Conservation (phyloP, 2,113 vertebrate species). For the Noctilio leporinus region DNA sequence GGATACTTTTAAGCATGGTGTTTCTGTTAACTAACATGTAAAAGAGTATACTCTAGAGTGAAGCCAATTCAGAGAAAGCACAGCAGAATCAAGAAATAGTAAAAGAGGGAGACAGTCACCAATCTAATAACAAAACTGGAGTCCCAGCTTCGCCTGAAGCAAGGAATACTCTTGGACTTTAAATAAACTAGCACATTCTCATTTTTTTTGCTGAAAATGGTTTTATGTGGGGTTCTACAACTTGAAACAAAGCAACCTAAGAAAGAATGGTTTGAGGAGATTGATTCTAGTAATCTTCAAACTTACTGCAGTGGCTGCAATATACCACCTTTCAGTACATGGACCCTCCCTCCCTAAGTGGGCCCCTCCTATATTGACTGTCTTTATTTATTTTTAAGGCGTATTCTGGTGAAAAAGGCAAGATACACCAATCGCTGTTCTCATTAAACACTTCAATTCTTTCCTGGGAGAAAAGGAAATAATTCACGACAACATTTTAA, state of each 20-base stretch:
- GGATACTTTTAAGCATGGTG: background rate
- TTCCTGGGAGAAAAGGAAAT: background rate
- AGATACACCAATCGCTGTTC: background rate
- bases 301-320: background rate
- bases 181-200: background rate
- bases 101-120: background rate
- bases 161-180: background rate
- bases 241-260: background rate
- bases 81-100: background rate
- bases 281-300: background rate
- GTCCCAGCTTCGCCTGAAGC: background rate
- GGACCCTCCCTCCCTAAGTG: accelerated
- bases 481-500: background rate
- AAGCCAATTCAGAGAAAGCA: background rate
- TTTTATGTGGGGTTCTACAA: background rate
- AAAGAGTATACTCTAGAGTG: background rate
- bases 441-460: background rate
- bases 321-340: background rate
- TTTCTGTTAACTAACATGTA: background rate
- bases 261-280: background rate
- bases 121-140: background rate
- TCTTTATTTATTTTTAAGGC: background rate
- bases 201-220: background rate
- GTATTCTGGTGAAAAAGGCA: background rate
- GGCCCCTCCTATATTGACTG: background rate